Conservation (phyloP, 2,797 vertebrate genomes). For the Cossypha polioptera region DNA sequence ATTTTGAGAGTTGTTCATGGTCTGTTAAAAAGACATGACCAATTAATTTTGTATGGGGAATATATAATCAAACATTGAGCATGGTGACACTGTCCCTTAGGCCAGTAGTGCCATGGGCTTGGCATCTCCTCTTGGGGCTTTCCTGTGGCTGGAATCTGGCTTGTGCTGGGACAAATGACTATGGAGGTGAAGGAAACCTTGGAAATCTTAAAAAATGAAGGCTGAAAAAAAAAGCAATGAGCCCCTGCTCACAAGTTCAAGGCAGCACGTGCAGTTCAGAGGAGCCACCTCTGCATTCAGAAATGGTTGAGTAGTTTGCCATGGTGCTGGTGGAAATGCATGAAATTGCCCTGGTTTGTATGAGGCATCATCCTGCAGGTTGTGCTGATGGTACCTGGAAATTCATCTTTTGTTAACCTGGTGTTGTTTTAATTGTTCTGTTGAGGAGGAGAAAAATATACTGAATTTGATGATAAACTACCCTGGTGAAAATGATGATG, state of each 20-base stretch:
- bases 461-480: neutral
- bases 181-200: neutral
- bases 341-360: rapidly evolving
- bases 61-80: rapidly evolving
- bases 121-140: neutral
- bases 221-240: rapidly evolving
- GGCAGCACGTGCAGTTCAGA: rapidly evolving
- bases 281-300: rapidly evolving
- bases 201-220: neutral
- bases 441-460: rapidly evolving
- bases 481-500: neutral
- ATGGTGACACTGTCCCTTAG: rapidly evolving
- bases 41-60: neutral
- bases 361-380: neutral
- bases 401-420: neutral
- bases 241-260: rapidly evolving
- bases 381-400: neutral
- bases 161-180: neutral
- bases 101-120: rapidly evolving
- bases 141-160: rapidly evolving
- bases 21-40: neutral
- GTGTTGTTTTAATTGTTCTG: neutral
- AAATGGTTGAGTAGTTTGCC: neutral
- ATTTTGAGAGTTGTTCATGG: neutral
- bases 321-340: neutral